Base-by-base conservation (phyloP, 1,140 invertebrate genomes). In the Watersipora subatra region DNA sequence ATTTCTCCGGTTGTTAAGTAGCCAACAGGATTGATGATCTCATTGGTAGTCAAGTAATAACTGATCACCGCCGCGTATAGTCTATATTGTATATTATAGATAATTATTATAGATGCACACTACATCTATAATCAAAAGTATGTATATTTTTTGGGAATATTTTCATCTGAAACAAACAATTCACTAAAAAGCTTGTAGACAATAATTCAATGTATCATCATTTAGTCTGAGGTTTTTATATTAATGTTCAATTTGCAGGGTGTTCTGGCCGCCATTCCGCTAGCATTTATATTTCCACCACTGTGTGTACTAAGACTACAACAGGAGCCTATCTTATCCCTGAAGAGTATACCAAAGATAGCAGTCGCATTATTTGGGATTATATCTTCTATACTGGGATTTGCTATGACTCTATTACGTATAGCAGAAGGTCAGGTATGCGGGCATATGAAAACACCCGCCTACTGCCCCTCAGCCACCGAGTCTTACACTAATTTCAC, bases 251-350 rank as follows among this genome's bases (percentile, higher is more conserved):
- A 64, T 34, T 70, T 73, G 29, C 73, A 90, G 88, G 91, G 91
- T 64, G 87, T 92, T 12, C 69, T 92, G 27, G 87, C 88, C 2
- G 91, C 90, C 7, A 88, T 91, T 64, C 90, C 90, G 3, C 75
- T 92, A 66, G 90, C 90, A 20, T 93, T 89, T 77, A 85, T 93
- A 66, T 80, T 93, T 46, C 91, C 91, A 12, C 87, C 89, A 0
- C 73, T 90, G 7, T 88, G 88, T 73, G 91, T 90, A 71, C 83
- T 92, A 66, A 86, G 86, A 73, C 82, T 92, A 68, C 87, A 89
- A 69, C 85, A 87, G 65, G 88, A 88, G 25, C 80, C 84, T 46
- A 68, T 89, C 0, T 76, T 89, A 24, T 87, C 85, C n/a, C 73
- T 81, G 1, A 82, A 84, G 68, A 91, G 92, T 76, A 75, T 89